A percentile compares a stretch with the other conserved stretches of the same genome.
phyloP scores from a whole-genome alignment of 2,113 vertebrate species.

The Phyllopteryx taeniolatus region DNA sequence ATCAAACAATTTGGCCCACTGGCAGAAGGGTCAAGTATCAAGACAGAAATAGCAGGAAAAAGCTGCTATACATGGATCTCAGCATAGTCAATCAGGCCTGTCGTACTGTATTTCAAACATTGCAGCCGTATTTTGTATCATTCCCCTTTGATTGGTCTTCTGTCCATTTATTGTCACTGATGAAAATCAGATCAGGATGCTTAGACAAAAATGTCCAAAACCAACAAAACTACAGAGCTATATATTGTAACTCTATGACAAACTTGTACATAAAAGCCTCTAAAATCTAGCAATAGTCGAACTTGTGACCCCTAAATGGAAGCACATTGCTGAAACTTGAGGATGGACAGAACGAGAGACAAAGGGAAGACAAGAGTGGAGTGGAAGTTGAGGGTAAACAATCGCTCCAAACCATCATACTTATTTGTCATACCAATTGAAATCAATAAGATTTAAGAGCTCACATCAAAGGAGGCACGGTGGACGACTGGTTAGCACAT shows the following conservation, averaged over 20 bases:
- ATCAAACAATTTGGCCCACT: too few species aligned
- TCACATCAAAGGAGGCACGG: too few species aligned
- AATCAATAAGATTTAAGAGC: too few species aligned
- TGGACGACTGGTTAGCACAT: too few species aligned
- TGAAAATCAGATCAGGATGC: background rate
- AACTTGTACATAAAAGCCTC: background rate
- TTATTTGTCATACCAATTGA: too few species aligned
- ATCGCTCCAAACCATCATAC: slow-evolving; percentile 71
- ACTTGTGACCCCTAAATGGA: background rate
- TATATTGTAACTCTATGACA: background rate
- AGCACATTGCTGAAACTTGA: background rate
- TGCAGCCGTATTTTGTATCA: background rate
- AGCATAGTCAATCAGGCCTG: too few species aligned
- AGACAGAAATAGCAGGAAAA: too few species aligned
- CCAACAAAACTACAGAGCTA: background rate
- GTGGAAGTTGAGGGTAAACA: slow-evolving; percentile 77
- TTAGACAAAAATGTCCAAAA: background rate
- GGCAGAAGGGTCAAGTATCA: too few species aligned
- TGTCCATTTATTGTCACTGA: background rate
- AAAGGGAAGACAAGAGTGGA: slow-evolving; percentile 23
- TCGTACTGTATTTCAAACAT: background rate
- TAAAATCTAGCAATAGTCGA: background rate
- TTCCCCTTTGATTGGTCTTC: background rate
- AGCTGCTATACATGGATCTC: too few species aligned
- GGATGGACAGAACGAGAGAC: background rate